These are phyloP conservation scores for Acleris laterana DNA, from an alignment of 2,888 invertebrate species.

Conservation along the genomic window DNA sequence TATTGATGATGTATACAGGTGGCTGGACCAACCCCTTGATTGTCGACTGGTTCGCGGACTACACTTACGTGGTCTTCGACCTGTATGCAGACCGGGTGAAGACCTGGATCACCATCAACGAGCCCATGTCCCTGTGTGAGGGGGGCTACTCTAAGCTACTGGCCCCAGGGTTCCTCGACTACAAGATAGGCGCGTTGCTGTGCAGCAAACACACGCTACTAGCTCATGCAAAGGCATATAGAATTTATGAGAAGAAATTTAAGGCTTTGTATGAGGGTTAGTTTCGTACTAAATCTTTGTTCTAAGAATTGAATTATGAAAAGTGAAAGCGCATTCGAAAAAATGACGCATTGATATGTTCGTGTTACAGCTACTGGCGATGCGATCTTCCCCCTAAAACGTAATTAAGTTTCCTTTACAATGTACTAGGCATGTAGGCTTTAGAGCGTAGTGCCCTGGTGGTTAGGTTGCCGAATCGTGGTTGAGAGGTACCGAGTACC, in stretches of 20 bases:
- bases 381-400: no score
- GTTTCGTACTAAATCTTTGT: not conserved
- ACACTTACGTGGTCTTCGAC: slow-evolving; percentile 44
- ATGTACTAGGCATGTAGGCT: no score
- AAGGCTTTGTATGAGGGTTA: slow-evolving; percentile 71
- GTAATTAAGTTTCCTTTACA: no score
- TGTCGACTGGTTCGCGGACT: slow-evolving; percentile 47
- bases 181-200: slow-evolving; percentile 70
- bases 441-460: no score
- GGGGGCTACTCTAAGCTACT: slow-evolving; percentile 47
- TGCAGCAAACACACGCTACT: slow-evolving; percentile 86
- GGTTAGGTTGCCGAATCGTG: no score
- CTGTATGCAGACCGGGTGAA: slow-evolving; percentile 50
- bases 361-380: no score
- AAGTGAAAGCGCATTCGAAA: no score
- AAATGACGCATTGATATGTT: no score
- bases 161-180: slow-evolving; percentile 60
- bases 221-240: slow-evolving; percentile 85
- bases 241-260: slow-evolving; percentile 81
- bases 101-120: slow-evolving; percentile 49
- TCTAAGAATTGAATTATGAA: no score
- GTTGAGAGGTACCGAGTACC: no score
- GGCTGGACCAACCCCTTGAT: slow-evolving; percentile 50
- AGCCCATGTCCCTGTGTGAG: slow-evolving; percentile 40
- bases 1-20: slow-evolving; percentile 30